phyloP scores from a whole-genome alignment of 2,113 vertebrate species.

The Thryonomys swinderianus region DNA sequence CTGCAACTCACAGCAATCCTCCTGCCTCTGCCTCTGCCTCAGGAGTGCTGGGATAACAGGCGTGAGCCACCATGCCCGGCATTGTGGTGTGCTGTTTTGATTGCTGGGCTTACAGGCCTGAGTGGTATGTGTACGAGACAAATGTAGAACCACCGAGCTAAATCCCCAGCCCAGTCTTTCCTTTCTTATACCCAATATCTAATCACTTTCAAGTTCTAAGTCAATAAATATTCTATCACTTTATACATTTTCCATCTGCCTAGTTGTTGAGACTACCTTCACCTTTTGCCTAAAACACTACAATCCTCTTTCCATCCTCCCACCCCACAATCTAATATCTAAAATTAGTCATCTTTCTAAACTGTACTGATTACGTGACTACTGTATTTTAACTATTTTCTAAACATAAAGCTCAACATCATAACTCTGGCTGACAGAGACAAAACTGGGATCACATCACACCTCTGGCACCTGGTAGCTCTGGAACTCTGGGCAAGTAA shows the following conservation, averaged over 20 bases:
- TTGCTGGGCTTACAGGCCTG: too few relatives aligned
- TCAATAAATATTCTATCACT: neutral
- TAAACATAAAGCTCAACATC: slow-evolving; percentile 19
- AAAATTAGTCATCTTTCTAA: slow-evolving; percentile 46
- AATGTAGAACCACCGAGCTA: too few relatives aligned
- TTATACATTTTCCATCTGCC: neutral
- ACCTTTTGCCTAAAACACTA: neutral
- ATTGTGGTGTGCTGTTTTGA: too few relatives aligned
- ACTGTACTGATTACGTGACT: neutral
- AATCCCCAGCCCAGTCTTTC: too few relatives aligned
- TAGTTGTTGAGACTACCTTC: neutral
- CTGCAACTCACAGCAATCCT: too few relatives aligned
- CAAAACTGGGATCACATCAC: neutral
- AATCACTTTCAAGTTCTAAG: slow-evolving; percentile 11
- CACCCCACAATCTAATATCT: neutral
- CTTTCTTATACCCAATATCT: slow-evolving; percentile 11
- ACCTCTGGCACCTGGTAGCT: neutral
- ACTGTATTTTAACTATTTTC: slow-evolving; percentile 2
- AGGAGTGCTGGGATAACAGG: too few relatives aligned
- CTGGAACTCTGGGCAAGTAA: slow-evolving; percentile 23
- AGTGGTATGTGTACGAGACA: too few relatives aligned
- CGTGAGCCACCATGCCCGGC: too few relatives aligned
- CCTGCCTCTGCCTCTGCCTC: too few relatives aligned
- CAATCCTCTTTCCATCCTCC: neutral
- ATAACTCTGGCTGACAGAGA: neutral